Conservation (phyloP, 2,113 vertebrate genomes). For the Coreoperca whiteheadi region DNA sequence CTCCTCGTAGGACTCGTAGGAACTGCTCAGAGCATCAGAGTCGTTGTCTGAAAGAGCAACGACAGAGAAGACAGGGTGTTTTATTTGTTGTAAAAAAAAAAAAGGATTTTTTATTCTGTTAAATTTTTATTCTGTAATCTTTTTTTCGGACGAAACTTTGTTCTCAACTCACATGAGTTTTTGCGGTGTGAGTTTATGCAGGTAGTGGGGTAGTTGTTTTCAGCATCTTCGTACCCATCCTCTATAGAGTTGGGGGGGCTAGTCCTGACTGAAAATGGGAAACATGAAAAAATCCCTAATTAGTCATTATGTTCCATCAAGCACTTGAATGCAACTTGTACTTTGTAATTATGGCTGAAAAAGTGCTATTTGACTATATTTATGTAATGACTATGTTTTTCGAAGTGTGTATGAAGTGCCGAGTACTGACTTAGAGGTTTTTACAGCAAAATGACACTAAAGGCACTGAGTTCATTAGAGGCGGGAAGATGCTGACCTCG, state of each 20-base stretch:
- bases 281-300: constrained; percentile 8
- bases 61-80: not conserved
- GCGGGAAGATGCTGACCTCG: constrained; percentile 86
- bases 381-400: no score
- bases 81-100: not conserved
- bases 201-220: constrained; percentile 91
- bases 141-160: not conserved
- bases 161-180: constrained; percentile 89
- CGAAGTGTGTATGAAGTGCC: no score
- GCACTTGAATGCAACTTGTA: not conserved
- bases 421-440: constrained; percentile 11
- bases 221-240: constrained; percentile 95
- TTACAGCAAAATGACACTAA: constrained; percentile 2
- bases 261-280: constrained; percentile 86
- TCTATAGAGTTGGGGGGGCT: constrained; percentile 93
- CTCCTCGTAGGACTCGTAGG: constrained; percentile 97
- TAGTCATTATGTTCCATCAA: constrained; percentile 11
- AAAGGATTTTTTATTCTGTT: not conserved
- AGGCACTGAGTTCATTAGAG: constrained; percentile 30
- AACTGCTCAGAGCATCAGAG: constrained; percentile 96
- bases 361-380: constrained; percentile 7
- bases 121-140: not conserved
- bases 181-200: constrained; percentile 91
- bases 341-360: constrained; percentile 34
- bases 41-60: constrained; percentile 89